A percentile compares a stretch with the other conserved stretches of the same genome.
phyloP scores from a whole-genome alignment of 2,888 invertebrate genomes.

The Allophyes oxyacanthae region DNA sequence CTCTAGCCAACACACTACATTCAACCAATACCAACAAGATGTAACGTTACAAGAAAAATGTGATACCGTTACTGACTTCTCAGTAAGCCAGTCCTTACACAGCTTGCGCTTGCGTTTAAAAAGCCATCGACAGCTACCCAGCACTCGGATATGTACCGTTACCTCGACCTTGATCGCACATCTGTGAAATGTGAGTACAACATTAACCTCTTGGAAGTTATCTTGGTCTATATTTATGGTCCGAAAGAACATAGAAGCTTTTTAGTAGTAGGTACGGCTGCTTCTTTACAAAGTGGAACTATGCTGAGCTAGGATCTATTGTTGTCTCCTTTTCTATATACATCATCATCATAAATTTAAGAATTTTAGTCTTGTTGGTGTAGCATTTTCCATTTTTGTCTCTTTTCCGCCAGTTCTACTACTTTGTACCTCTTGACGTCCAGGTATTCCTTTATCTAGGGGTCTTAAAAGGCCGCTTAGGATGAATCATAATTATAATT shows the following conservation, averaged over 20 bases:
- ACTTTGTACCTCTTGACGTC: no score
- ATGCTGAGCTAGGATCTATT: no score
- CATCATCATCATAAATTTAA: no score
- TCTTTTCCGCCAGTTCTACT: no score
- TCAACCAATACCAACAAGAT: slow-evolving; percentile 11
- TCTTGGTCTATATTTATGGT: not conserved
- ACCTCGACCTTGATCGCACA: slow-evolving; percentile 51
- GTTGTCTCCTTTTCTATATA: no score
- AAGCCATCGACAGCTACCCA: slow-evolving; percentile 51
- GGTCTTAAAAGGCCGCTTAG: no score
- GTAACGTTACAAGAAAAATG: slow-evolving; percentile 32
- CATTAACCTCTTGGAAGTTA: slow-evolving; percentile 7
- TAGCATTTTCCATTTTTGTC: no score
- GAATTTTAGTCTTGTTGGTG: no score
- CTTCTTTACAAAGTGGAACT: no score
- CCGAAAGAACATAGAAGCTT: not conserved
- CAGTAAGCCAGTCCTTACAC: slow-evolving; percentile 35
- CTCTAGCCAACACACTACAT: slow-evolving; percentile 1
- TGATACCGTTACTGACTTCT: slow-evolving; percentile 49
- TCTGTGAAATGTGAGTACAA: slow-evolving; percentile 19
- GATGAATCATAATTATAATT: no score
- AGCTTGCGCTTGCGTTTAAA: slow-evolving; percentile 50
- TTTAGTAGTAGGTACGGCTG: no score
- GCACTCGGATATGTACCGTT: slow-evolving; percentile 50
- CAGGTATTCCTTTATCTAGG: no score